Evolutionary conservation across 2,797 vertebrate species (phyloP), one percentile per base, ranked within the genome.

Genomic region (Agapornis canus): DNA sequence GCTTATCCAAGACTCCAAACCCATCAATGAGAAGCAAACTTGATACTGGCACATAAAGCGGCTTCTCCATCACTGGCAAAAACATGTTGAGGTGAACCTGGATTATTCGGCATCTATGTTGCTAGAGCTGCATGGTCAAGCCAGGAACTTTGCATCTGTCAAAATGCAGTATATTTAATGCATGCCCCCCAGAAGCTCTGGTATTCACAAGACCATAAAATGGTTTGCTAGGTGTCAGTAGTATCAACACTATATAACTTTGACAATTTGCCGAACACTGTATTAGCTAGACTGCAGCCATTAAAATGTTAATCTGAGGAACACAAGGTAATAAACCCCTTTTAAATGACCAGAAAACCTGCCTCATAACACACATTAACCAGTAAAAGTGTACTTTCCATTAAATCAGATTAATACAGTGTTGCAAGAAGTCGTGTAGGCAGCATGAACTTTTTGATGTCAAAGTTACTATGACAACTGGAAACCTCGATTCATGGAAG

Each of bases 381-480:
- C 37, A 90, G 27, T 32, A 82, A 18, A 92, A 75, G 25, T 32
- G 12, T 43, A 60, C 57, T 84, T 89, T 71, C 80, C 60, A 43
- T 42, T 89, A 79, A 81, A 97, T 96, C 92, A 95, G 82, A 97
- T 95, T 92, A 96, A 94, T 86, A 72, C 70, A 90, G 66, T 10
- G n/a, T 90, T 94, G 92, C 91, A 91, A 94, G 51, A 97, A 96
- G 76, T 95, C 94, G 47, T 92, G 96, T 82, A 72, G 60, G 89
- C 90, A 47, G 88, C 48, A 91, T 97, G 96, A 72, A 65, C 68
- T 96, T 92, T 90, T 87, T 45, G 54, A 94, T 96, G 94, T 97
- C 97, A 97, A 81, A 75, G 93, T 96, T 94, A 75, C 95, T 94
- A 92, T 85, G 95, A 97, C 95, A 94, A 98, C 97, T 92, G 96